These are phyloP conservation scores for Nymphicus hollandicus DNA, from an alignment of 2,113 vertebrate species.

Conservation along the genomic window DNA sequence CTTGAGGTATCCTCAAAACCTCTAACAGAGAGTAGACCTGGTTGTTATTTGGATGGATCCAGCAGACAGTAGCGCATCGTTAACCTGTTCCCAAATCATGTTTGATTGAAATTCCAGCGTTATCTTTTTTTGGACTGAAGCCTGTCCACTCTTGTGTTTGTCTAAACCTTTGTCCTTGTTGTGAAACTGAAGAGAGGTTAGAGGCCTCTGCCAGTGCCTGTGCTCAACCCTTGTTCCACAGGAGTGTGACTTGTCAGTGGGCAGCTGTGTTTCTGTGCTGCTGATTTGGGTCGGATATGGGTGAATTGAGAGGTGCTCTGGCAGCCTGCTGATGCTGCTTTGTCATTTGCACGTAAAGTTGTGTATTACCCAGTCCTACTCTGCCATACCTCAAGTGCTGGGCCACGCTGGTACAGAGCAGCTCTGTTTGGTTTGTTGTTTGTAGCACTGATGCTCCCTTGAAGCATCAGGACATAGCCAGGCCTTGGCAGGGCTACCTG, in stretches of 20 bases:
- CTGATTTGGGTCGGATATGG: rapidly evolving
- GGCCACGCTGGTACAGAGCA: background rate
- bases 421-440: background rate
- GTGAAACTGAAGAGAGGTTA: background rate
- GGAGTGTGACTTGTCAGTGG: rapidly evolving
- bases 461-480: background rate
- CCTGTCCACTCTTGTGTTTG: background rate
- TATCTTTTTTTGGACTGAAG: background rate
- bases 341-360: background rate
- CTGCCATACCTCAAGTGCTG: background rate
- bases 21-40: background rate
- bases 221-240: background rate
- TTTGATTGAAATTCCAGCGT: background rate
- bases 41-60: background rate
- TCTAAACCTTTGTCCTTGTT: constrained; percentile 1
- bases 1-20: background rate
- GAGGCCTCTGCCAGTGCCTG: background rate
- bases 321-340: background rate
- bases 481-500: background rate
- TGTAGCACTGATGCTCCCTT: background rate
- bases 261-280: background rate
- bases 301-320: background rate
- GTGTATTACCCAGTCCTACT: background rate
- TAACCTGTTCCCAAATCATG: background rate
- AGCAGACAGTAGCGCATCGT: background rate